A percentile compares a stretch with the other conserved stretches of the same genome.
phyloP scores from a whole-genome alignment of 2,888 invertebrate species.

The Ctena decussata region DNA sequence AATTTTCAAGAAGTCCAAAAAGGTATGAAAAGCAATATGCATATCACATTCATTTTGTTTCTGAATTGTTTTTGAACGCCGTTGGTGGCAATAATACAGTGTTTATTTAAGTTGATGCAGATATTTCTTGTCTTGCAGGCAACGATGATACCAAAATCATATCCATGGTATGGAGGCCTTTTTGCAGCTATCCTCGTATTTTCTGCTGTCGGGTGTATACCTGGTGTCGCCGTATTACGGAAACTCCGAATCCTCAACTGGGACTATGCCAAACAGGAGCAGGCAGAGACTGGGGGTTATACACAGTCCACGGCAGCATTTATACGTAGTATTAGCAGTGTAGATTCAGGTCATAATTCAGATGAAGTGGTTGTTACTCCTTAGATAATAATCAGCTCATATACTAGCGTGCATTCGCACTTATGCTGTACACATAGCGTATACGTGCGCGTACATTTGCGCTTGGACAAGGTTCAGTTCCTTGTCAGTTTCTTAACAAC shows the following conservation, averaged over 20 bases:
- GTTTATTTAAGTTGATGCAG: no score
- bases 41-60: no score
- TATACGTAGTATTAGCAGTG: constrained; percentile 66
- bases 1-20: no score
- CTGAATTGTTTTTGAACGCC: no score
- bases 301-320: constrained; percentile 76
- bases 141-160: constrained; percentile 47
- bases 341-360: constrained; percentile 71
- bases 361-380: constrained; percentile 49
- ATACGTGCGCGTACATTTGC: no score
- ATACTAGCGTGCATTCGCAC: no score
- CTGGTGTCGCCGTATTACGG: constrained; percentile 74
- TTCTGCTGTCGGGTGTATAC: constrained; percentile 77
- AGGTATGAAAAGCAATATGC: no score
- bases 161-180: constrained; percentile 77
- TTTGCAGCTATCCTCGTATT: constrained; percentile 72
- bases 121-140: constrained; percentile 51
- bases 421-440: no score
- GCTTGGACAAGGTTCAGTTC: no score
- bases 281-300: constrained; percentile 70
- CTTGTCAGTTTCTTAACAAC: no score
- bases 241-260: constrained; percentile 71
- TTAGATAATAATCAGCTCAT: not conserved
- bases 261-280: constrained; percentile 72
- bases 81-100: no score